phyloP scores from a whole-genome alignment of 2,888 invertebrate genomes.

The Drosophila anomalata region DNA sequence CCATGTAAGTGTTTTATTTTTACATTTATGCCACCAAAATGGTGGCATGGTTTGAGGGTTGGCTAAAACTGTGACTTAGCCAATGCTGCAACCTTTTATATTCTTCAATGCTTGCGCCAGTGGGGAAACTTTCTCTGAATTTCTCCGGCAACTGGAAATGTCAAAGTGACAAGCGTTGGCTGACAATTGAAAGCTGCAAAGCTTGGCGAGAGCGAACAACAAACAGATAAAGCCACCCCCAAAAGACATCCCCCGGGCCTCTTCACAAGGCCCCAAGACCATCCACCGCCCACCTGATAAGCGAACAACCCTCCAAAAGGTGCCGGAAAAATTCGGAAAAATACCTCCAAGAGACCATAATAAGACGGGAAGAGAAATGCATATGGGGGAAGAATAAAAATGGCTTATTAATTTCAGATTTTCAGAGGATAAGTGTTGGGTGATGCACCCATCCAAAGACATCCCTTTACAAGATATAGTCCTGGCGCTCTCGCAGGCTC shows the following conservation, averaged over 20 bases:
- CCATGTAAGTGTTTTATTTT: too few relatives aligned
- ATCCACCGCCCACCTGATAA: background rate
- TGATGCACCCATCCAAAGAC: slow-evolving; percentile 22
- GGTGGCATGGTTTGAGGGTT: background rate
- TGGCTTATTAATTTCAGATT: background rate
- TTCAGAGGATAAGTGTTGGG: background rate
- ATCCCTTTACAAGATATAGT: slow-evolving; percentile 3
- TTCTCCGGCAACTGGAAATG: slow-evolving; percentile 48
- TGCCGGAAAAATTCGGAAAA: slow-evolving; percentile 10
- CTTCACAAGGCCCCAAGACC: slow-evolving; percentile 3
- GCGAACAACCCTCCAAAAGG: slow-evolving; percentile 32
- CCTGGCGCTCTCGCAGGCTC: background rate
- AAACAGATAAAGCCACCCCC: slow-evolving; percentile 67
- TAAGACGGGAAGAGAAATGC: slow-evolving; percentile 2
- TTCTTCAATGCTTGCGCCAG: slow-evolving; percentile 1
- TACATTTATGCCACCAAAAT: background rate
- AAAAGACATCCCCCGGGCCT: slow-evolving; percentile 12
- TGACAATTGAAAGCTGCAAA: slow-evolving; percentile 32
- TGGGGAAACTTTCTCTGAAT: background rate
- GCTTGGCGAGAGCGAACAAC: slow-evolving; percentile 54
- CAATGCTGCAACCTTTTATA: background rate
- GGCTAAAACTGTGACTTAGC: background rate
- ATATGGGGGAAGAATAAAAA: background rate
- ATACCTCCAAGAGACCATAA: slow-evolving; percentile 15
- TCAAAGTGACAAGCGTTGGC: slow-evolving; percentile 60